phyloP scores from a whole-genome alignment of 1,140 invertebrate genomes.

The Camponotus floridanus region DNA sequence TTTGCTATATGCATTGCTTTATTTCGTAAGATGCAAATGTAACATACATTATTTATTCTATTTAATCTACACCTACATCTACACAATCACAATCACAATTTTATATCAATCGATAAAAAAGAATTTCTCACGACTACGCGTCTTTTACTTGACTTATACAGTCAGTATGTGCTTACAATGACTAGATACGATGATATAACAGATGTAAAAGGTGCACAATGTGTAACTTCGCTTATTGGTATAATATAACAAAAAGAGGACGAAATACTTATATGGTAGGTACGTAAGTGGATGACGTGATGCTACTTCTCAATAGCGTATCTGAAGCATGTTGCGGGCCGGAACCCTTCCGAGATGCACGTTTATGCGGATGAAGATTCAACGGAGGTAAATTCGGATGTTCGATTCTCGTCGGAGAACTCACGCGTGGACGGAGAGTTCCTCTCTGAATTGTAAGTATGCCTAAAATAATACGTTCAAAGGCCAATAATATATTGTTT shows the following conservation, averaged over 20 bases:
- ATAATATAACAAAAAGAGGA: not conserved
- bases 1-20: slow-evolving; percentile 36
- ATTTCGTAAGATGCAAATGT: slow-evolving; percentile 63
- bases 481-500: not conserved
- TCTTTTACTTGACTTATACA: slow-evolving; percentile 55
- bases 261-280: slow-evolving; percentile 80
- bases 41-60: slow-evolving; percentile 56
- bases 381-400: slow-evolving; percentile 92
- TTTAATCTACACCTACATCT: slow-evolving; percentile 48
- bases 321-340: slow-evolving; percentile 88
- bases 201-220: slow-evolving; percentile 42
- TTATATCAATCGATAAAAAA: slow-evolving; percentile 61
- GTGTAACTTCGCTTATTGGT: slow-evolving; percentile 32
- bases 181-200: slow-evolving; percentile 58
- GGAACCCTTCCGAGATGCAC: slow-evolving; percentile 86
- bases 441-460: slow-evolving; percentile 76
- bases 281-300: slow-evolving; percentile 81
- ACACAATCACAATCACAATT: slow-evolving; percentile 54
- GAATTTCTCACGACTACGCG: slow-evolving; percentile 33
- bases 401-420: slow-evolving; percentile 92
- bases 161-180: slow-evolving; percentile 46
- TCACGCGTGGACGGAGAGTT: slow-evolving; percentile 88
- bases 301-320: slow-evolving; percentile 83
- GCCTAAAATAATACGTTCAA: slow-evolving; percentile 62
- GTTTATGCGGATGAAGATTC: slow-evolving; percentile 89